phyloP scores from a whole-genome alignment of 2,113 vertebrate species.

The Chloroceryle aenea region DNA sequence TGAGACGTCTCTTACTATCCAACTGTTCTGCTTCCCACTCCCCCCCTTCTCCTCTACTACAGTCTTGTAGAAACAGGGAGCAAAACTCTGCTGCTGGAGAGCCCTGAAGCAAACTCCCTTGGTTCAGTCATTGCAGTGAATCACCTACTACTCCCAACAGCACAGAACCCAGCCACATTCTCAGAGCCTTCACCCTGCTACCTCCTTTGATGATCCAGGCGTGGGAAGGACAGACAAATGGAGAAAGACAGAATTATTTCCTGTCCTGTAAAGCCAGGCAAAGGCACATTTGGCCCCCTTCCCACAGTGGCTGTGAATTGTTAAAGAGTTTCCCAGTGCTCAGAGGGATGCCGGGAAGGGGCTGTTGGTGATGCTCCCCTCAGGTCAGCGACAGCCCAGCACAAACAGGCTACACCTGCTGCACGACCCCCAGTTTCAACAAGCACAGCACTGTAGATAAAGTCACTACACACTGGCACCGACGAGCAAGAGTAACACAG shows the following conservation, averaged over 20 bases:
- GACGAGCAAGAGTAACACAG: not conserved
- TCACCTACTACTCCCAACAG: rapidly evolving
- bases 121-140: rapidly evolving
- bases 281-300: not conserved
- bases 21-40: not conserved
- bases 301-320: rapidly evolving
- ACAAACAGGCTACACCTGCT: not conserved
- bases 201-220: not conserved
- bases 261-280: rapidly evolving
- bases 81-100: not conserved
- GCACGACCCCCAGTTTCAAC: not conserved
- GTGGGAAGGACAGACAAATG: rapidly evolving
- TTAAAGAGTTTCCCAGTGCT: no score
- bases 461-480: not conserved
- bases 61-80: rapidly evolving
- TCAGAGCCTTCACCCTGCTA: not conserved
- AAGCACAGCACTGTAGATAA: rapidly evolving
- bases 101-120: not conserved
- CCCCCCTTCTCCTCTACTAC: not conserved
- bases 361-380: not conserved
- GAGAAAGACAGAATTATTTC: not conserved
- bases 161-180: rapidly evolving
- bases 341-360: not conserved
- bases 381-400: not conserved
- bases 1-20: not conserved